Conservation (phyloP, 2,888 invertebrate genomes). For the Hypsopygia costalis region DNA sequence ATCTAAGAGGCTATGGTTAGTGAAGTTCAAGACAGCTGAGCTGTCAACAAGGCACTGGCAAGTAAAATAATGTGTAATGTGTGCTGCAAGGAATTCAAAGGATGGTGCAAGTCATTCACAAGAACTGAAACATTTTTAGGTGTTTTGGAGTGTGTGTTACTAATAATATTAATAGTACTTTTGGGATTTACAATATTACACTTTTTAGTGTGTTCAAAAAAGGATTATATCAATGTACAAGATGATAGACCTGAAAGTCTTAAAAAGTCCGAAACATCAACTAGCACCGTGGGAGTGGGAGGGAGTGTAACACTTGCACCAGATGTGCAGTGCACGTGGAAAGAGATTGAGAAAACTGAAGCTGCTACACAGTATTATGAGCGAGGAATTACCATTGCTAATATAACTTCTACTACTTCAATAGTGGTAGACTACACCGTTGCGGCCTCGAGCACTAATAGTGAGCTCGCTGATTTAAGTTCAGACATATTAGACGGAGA, state of each 20-base stretch:
- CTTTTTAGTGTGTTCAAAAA: constrained; percentile 37
- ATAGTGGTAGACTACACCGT: not conserved
- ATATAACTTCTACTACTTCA: not conserved
- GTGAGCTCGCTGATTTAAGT: not conserved
- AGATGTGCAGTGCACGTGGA: constrained; percentile 50
- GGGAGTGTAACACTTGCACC: constrained; percentile 18
- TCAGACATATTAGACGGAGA: constrained; percentile 26
- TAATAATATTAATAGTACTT: constrained; percentile 40
- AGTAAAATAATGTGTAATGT: constrained; percentile 52
- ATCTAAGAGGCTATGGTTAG: constrained; percentile 40
- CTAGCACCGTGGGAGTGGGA: not conserved
- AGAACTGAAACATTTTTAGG: constrained; percentile 43
- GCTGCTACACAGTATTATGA: constrained; percentile 41
- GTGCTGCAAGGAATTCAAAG: constrained; percentile 49
- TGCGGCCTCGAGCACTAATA: no score
- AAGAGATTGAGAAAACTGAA: constrained; percentile 43
- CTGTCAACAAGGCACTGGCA: constrained; percentile 19
- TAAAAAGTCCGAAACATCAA: no score
- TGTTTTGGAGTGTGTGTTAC: constrained; percentile 39
- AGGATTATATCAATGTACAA: not conserved
- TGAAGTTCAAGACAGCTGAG: constrained; percentile 15
- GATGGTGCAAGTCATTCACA: constrained; percentile 65
- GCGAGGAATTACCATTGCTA: not conserved
- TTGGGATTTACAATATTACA: constrained; percentile 53
- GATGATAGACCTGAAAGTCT: no score